These are phyloP conservation scores for Gopherus flavomarginatus DNA, from an alignment of 2,113 vertebrate species.

Conservation along the genomic window DNA sequence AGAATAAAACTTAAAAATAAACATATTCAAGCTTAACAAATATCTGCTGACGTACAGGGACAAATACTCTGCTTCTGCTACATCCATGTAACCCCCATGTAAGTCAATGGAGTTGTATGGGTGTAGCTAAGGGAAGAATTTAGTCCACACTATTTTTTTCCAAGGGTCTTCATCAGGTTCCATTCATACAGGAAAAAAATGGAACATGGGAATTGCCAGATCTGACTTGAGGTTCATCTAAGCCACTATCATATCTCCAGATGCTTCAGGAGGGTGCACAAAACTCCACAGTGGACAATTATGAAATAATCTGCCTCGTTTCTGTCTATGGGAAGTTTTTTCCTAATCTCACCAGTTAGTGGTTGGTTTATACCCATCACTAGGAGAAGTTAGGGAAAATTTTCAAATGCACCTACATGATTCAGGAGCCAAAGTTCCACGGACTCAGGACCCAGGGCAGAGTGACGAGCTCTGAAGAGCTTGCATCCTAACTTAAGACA, in stretches of 20 bases:
- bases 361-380: neutral
- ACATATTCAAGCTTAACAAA: neutral
- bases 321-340: neutral
- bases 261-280: neutral
- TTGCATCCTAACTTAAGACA: neutral
- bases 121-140: neutral
- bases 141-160: neutral
- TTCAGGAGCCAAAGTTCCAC: neutral
- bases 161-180: slow-evolving; percentile 11
- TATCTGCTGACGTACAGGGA: neutral
- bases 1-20: neutral
- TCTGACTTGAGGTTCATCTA: neutral
- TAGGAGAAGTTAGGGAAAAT: neutral
- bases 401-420: neutral
- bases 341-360: neutral
- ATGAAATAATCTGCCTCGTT: neutral
- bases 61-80: neutral
- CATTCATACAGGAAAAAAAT: slow-evolving; percentile 6
- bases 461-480: neutral
- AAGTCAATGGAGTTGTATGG: neutral
- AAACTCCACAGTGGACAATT: neutral
- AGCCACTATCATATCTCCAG: neutral
- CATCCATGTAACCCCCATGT: neutral
- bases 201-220: neutral
- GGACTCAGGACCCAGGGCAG: neutral